These are phyloP conservation scores for Axis porcinus DNA, from an alignment of 2,113 vertebrate genomes.

Conservation along the genomic window DNA sequence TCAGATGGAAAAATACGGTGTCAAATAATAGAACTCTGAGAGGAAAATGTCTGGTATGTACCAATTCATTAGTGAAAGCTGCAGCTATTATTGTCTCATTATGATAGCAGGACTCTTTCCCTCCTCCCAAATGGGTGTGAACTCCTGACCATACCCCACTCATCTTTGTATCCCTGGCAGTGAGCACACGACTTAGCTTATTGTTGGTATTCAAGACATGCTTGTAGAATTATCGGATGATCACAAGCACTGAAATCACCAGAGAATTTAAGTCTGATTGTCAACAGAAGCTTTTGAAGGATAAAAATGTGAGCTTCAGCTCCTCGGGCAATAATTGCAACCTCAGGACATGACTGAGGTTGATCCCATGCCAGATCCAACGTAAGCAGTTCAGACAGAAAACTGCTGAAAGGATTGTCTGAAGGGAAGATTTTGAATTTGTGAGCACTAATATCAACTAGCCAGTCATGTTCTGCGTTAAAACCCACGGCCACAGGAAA, in stretches of 20 bases:
- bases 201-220: not conserved
- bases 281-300: slow-evolving; percentile 13
- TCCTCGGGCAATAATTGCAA: not conserved
- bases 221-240: slow-evolving; percentile 16
- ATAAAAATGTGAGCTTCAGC: slow-evolving; percentile 34
- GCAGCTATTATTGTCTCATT: not conserved
- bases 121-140: not conserved
- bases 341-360: not conserved
- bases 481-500: slow-evolving; percentile 56
- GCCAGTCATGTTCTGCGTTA: slow-evolving; percentile 56
- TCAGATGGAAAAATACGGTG: not conserved
- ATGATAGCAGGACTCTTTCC: not conserved
- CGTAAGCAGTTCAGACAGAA: slow-evolving; percentile 67
- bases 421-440: slow-evolving; percentile 63
- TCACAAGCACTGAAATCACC: not conserved
- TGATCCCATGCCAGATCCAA: slow-evolving; percentile 60
- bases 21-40: not conserved
- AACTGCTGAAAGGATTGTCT: slow-evolving; percentile 63
- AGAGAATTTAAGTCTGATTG: slow-evolving; percentile 40
- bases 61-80: not conserved
- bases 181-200: not conserved
- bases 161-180: not conserved
- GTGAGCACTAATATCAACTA: slow-evolving; percentile 69
- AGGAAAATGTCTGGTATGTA: not conserved
- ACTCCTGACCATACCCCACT: not conserved